Evolutionary conservation across 1,140 invertebrate species (phyloP), one percentile per base, ranked within the genome.

Genomic region (Tetramorium parvispinum): DNA sequence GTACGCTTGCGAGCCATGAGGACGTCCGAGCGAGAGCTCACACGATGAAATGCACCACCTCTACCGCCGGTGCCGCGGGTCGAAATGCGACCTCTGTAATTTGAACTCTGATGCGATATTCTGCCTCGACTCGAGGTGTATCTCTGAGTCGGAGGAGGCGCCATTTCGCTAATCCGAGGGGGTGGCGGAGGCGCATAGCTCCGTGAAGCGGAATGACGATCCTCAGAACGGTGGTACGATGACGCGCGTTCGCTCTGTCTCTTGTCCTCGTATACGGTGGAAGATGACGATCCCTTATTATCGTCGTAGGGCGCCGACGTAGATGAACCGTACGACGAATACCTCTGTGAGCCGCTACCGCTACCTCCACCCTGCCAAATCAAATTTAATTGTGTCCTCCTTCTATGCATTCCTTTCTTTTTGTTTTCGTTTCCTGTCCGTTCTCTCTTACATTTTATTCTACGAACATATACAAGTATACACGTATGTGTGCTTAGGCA

Each of bases 341-440:
- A 94, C 92, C 94, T 93, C 92, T 94, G 93, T 85, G 93, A 94
- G 77, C 93, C 92, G 87, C 92, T 90, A 85, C 93, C 90, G 93
- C 93, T 93, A 91, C 94, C 93, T 91, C 93, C 93, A 87, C 93
- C 93, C 94, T 95, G 94, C 93, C 92, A 94, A 95, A 94, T 94
- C 92, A 95, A 95, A 94, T 92, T 94, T 91, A 94, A 91, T 94
- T 95, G 93, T 93, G 92, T 11, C 4, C 92, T 93, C 91, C 91
- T 86, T 92, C 92, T 91, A 91, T 92, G 90, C 91, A 91, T 92
- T 89, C 77, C 89, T 91, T 75, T 88, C 85, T 83, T 88, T 91
- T 88, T 32, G 32, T 51, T 91, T 85, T 89, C 88, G 37, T 77
- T 88, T 88, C 81, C 61, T 82, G 82, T 79, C 78, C 81, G 79